phyloP scores from a whole-genome alignment of 2,113 vertebrate genomes.

The Xenopus laevis region DNA sequence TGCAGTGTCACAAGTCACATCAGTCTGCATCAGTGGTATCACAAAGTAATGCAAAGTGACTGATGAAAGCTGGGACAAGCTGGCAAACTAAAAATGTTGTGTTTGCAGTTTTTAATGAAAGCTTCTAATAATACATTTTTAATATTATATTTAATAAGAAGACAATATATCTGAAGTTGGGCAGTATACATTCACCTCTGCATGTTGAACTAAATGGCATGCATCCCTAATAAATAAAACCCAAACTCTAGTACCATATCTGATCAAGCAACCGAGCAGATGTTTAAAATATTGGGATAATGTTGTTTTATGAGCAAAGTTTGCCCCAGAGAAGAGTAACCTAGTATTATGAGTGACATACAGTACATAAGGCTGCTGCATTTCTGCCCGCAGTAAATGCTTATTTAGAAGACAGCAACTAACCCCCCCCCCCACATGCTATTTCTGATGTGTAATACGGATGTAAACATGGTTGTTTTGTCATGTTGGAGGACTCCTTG shows the following conservation, averaged over 20 bases:
- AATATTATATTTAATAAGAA: conserved; percentile 47
- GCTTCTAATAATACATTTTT: conserved; percentile 54
- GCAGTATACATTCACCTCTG: conserved; percentile 4
- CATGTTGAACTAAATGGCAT: neutral
- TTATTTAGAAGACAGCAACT: no score
- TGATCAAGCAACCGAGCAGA: neutral
- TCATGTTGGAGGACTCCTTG: no score
- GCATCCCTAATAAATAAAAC: neutral
- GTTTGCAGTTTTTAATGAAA: conserved; percentile 61
- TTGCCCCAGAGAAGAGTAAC: no score
- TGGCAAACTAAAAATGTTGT: conserved; percentile 52
- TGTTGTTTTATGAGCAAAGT: no score
- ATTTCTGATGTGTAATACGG: no score
- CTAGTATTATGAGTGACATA: no score
- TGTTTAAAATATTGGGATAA: no score
- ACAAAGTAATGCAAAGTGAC: conserved; percentile 66
- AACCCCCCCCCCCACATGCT: no score
- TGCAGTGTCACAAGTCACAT: conserved; percentile 62
- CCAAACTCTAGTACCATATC: neutral
- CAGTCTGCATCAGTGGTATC: conserved; percentile 61
- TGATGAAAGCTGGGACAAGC: conserved; percentile 59
- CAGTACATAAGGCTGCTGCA: no score
- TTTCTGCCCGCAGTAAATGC: no score
- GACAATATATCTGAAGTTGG: conserved; percentile 16
- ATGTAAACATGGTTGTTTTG: no score